phyloP scores from a whole-genome alignment of 2,113 vertebrate species.

The Thunnus thynnus region DNA sequence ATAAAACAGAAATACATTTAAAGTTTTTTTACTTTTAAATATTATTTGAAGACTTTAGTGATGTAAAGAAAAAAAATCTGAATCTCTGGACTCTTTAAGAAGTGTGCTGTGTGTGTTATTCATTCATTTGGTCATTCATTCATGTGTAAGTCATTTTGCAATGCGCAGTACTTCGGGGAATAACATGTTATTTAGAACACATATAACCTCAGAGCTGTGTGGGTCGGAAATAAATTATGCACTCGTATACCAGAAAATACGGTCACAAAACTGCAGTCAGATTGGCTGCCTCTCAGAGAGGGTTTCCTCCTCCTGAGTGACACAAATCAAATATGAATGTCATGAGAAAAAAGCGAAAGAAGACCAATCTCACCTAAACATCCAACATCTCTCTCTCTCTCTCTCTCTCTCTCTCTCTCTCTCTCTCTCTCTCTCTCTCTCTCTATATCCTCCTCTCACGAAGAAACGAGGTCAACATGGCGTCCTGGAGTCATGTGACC shows the following conservation, averaged over 20 bases:
- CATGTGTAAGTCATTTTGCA: background rate
- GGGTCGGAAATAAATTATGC: too few relatives aligned
- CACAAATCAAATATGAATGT: conserved; percentile 20
- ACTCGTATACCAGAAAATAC: too few relatives aligned
- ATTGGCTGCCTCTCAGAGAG: background rate
- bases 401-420: background rate
- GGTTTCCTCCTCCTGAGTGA: background rate
- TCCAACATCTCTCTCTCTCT: background rate
- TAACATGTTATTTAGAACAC: conserved; percentile 10
- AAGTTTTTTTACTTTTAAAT: too few relatives aligned
- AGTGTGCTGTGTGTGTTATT: conserved; percentile 1
- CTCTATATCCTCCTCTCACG: background rate
- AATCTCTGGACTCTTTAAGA: background rate
- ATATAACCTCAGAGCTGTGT: background rate
- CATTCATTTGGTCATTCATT: conserved; percentile 1
- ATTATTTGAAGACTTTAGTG: too few relatives aligned
- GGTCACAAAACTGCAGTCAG: background rate
- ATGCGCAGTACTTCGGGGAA: background rate
- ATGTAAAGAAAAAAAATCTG: background rate
- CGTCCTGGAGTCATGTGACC: conserved; percentile 72
- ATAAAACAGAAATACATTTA: too few relatives aligned
- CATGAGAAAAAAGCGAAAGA: background rate
- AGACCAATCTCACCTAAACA: background rate
- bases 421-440: conserved; percentile 2
- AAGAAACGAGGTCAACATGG: conserved; percentile 70